phyloP scores from a whole-genome alignment of 2,888 invertebrate genomes.

The Harmothoe impar region DNA sequence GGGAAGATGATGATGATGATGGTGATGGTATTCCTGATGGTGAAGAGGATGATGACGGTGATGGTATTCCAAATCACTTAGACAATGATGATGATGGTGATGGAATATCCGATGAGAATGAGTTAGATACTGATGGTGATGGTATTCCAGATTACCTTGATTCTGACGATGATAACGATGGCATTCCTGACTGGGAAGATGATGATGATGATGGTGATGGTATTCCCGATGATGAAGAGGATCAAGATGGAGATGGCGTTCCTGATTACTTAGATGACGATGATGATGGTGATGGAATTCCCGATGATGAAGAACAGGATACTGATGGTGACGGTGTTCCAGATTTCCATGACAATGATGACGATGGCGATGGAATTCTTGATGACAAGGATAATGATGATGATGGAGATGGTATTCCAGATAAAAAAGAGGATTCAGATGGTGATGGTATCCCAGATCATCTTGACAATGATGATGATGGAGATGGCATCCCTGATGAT shows the following conservation, averaged over 20 bases:
- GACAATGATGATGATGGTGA: slow-evolving; percentile 78
- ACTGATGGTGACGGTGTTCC: slow-evolving; percentile 72
- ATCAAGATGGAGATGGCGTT: slow-evolving; percentile 74
- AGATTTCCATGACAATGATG: slow-evolving; percentile 74
- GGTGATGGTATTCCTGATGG: slow-evolving; percentile 70
- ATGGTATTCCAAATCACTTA: slow-evolving; percentile 76
- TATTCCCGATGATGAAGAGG: slow-evolving; percentile 72
- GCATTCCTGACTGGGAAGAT: slow-evolving; percentile 68
- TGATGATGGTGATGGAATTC: slow-evolving; percentile 73
- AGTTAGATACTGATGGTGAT: slow-evolving; percentile 76
- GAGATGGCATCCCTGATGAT: slow-evolving; percentile 74
- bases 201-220: slow-evolving; percentile 80
- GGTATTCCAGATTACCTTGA: slow-evolving; percentile 79
- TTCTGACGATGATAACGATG: slow-evolving; percentile 71
- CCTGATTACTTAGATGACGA: slow-evolving; percentile 73
- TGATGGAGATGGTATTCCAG: slow-evolving; percentile 71
- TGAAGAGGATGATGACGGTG: slow-evolving; percentile 72
- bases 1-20: slow-evolving; percentile 71
- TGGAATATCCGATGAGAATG: slow-evolving; percentile 76
- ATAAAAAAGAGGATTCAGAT: slow-evolving; percentile 67
- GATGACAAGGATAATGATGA: slow-evolving; percentile 70
- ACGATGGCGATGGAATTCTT: slow-evolving; percentile 73
- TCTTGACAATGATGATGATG: slow-evolving; percentile 76
- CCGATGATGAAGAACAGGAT: slow-evolving; percentile 74
- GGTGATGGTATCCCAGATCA: slow-evolving; percentile 70